Evolutionary conservation across 2,888 invertebrate species (phyloP), one percentile per base, ranked within the genome.

Genomic region (Sisyra nigra): DNA sequence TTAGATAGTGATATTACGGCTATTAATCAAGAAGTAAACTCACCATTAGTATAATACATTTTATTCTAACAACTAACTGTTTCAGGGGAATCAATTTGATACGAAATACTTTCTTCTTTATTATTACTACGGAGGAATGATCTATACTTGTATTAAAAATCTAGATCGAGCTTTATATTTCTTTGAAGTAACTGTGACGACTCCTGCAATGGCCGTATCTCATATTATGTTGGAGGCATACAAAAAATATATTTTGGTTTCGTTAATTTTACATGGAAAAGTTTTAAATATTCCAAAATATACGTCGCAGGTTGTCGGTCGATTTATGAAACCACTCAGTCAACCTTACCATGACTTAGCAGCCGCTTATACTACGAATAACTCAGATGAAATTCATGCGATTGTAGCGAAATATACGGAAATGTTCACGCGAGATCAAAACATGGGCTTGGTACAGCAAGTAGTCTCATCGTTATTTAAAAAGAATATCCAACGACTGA

Each of bases 111-210:
- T 93, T 59, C 71, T 97, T 41, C 71, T 91, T 0, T 96, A 92
- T 61, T 96, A 89, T 60, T 96, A 96, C 62, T 97, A 97, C 59
- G 94, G 94, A 45, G 96, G 96, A 41, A 92, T 96, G 89, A 89
- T 96, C 51, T 96, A 93, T 62, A 80, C 92, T 44, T 87, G 89
- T 9, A 65, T 94, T 54, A 92, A 94, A 61, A 88, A 92, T 57
- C 89, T 86, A 58, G 88, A 92, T 51, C 72, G 91, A 56, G 92
- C 94, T 7, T 66, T 93, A 47, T 94, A 92, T 63, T 94, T 91
- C 65, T 92, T 89, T 63, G 94, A 96, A 76, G 89, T 93, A 13
- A 92, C 86, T 45, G 80, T 93, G 45, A 92, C 92, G 18, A 92
- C 92, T n/a, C 94, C 94, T 3, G 86, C 91, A 24, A 75, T 83